phyloP scores from a whole-genome alignment of 2,113 vertebrate species.

The Heterocephalus glaber region DNA sequence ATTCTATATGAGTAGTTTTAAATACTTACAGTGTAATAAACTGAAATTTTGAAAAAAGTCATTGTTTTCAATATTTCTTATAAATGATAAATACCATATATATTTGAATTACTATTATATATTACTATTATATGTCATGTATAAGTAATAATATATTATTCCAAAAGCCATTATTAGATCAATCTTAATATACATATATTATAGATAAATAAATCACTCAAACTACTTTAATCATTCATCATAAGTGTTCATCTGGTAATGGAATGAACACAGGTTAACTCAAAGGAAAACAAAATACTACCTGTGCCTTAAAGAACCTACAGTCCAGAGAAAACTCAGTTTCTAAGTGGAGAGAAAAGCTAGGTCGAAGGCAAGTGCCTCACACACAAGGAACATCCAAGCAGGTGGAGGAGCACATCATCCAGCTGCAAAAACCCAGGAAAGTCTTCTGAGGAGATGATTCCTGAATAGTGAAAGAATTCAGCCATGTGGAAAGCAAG shows the following conservation, averaged over 20 bases:
- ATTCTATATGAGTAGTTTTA: background rate
- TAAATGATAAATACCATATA: background rate
- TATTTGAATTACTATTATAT: background rate
- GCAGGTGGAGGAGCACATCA: accelerated
- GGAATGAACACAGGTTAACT: accelerated
- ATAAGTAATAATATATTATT: background rate
- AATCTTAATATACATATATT: background rate
- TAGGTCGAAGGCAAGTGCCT: accelerated
- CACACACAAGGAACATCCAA: accelerated
- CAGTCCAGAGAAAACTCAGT: too few relatives aligned
- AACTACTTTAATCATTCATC: background rate
- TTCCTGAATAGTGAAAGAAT: accelerated
- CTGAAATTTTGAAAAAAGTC: background rate
- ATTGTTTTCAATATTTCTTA: background rate
- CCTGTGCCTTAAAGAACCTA: background rate
- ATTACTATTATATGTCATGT: background rate
- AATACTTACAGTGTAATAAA: background rate
- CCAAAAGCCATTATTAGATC: background rate
- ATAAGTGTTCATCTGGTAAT: background rate
- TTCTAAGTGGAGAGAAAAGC: background rate
- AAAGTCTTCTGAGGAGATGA: background rate
- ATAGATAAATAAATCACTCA: background rate
- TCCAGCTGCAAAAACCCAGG: accelerated
- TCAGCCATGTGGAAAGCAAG: accelerated
- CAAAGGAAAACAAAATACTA: background rate